Evolutionary conservation across 2,888 invertebrate species (phyloP), one percentile per base, ranked within the genome.

Genomic region (Tribolium freemani): DNA sequence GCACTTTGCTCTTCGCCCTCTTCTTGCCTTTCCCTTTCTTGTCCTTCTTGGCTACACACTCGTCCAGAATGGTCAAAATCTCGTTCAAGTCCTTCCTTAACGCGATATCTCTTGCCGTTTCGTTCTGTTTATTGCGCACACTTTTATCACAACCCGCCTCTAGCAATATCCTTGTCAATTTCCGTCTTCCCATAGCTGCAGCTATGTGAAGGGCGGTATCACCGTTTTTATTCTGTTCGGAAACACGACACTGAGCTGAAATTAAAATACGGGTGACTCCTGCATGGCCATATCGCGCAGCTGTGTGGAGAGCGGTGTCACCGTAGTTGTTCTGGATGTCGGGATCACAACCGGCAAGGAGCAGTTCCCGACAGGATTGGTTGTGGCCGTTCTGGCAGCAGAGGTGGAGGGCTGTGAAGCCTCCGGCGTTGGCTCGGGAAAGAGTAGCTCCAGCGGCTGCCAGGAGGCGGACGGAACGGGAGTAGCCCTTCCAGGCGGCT

Each of bases 311-410:
- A 0, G 98, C 93, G 0, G 97, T 96, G 85, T 98, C 98, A 3
- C 97, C 97, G 85, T 97, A 98, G 87, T 96, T 97, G 84, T 98
- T 98, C 86, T 95, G 95, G 71, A 94, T 88, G 86, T 97, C 95
- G 0, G 97, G 93, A 85, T 94, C 93, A 73, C 95, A 95, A 0
- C 95, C 96, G 5, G 95, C 94, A 79, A 97, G 90, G 50, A 98
- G 89, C 8, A 98, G 88, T 83, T 97, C 96, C 64, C 97, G 87
- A 81, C 96, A 95, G 78, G 95, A 94, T 88, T 98, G 97, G 88
- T 98, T 98, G 88, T 98, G 98, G 0, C 98, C 98, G 87, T 96
- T 97, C 89, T 98, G 98, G 81, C 96, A 96, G 72, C 96, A 94
- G 77, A 98, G 90, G 88, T 98, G 98, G 51, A 98, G 90, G n/a